A percentile compares a stretch with the other conserved stretches of the same genome.
phyloP scores from a whole-genome alignment of 2,113 vertebrate genomes.

The Hipposideros armiger region DNA sequence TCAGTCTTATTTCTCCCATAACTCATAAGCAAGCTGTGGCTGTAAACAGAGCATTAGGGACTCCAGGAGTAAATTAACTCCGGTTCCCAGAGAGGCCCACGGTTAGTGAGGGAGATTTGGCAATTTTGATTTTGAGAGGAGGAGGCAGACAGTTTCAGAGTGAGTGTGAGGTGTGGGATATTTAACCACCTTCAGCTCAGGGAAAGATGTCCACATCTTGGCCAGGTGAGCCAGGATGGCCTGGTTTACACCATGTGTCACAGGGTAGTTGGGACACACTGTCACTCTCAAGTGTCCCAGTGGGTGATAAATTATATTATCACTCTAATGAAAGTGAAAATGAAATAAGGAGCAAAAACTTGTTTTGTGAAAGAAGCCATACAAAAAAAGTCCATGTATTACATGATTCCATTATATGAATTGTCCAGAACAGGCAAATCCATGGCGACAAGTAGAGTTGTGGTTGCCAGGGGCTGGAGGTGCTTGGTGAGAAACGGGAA shows the following conservation, averaged over 20 bases:
- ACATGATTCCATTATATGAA: not conserved
- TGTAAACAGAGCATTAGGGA: constrained; percentile 63
- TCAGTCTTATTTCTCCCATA: constrained; percentile 76
- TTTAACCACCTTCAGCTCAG: not conserved
- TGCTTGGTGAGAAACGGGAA: fast-evolving
- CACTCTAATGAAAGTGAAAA: constrained; percentile 1
- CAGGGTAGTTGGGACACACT: fast-evolving
- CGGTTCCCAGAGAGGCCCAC: not conserved
- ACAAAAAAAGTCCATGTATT: not conserved
- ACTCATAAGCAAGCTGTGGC: constrained; percentile 59
- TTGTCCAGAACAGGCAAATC: not conserved
- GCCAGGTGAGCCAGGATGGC: not conserved
- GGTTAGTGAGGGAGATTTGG: not conserved
- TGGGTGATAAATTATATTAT: not conserved
- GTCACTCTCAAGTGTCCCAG: not conserved
- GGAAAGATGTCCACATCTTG: not conserved
- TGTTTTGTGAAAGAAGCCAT: not conserved
- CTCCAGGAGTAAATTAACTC: constrained; percentile 50
- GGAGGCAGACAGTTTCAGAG: not conserved
- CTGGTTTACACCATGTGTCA: fast-evolving
- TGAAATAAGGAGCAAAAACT: constrained; percentile 12
- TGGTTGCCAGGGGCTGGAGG: not conserved
- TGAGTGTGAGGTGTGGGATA: not conserved
- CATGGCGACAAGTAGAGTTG: not conserved
- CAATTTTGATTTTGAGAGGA: not conserved